phyloP scores from a whole-genome alignment of 2,797 vertebrate genomes.

The Natrix natrix region DNA sequence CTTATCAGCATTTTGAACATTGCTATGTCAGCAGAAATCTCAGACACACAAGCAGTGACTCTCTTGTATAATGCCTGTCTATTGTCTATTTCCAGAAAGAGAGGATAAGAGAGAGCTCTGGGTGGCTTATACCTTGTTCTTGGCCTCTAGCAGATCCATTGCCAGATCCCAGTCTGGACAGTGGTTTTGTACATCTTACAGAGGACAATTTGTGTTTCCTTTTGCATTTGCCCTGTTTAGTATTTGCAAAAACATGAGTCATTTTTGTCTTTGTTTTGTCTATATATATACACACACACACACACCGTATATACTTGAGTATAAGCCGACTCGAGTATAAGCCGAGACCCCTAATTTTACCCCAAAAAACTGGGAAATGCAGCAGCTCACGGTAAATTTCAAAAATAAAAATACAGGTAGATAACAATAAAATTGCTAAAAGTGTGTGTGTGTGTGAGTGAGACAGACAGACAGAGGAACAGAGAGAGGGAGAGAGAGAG shows the following conservation, averaged over 20 bases:
- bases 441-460: too few relatives aligned
- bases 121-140: background rate
- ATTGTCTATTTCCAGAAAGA: background rate
- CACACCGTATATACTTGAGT: too few relatives aligned
- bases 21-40: background rate
- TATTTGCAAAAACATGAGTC: conserved; percentile 27
- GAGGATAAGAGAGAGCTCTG: background rate
- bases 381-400: too few relatives aligned
- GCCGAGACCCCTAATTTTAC: too few relatives aligned
- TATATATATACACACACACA: too few relatives aligned
- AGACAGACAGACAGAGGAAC: too few relatives aligned
- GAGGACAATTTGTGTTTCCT: conserved; percentile 38
- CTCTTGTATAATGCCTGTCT: background rate
- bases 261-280: too few relatives aligned
- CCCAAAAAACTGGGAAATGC: too few relatives aligned
- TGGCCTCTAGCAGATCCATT: conserved; percentile 13
- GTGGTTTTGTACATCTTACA: conserved; percentile 7
- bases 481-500: too few relatives aligned
- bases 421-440: too few relatives aligned
- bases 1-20: background rate
- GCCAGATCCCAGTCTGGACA: background rate
- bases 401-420: too few relatives aligned
- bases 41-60: background rate
- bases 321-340: too few relatives aligned
- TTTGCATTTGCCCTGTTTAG: background rate